Conservation (phyloP, 2,797 vertebrate genomes). For the Helarctos malayanus region DNA sequence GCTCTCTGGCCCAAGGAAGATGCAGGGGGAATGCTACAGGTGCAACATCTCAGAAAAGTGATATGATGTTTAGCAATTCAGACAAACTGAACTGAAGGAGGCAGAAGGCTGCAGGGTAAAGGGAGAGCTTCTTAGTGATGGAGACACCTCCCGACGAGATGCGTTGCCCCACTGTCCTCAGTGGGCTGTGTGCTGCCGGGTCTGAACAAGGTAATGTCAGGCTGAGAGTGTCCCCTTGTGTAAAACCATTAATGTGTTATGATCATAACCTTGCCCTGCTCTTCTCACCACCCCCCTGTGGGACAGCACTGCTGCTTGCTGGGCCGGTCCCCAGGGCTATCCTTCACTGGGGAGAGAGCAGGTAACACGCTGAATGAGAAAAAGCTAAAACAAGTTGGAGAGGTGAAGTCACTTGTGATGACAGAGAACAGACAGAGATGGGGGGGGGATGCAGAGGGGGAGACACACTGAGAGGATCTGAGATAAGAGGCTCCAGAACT, state of each 20-base stretch:
- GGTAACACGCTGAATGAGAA: background rate
- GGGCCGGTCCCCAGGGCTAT: too few relatives aligned
- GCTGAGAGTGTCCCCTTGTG: background rate
- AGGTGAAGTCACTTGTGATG: background rate
- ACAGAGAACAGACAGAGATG: background rate
- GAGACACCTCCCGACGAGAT: background rate
- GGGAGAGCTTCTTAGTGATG: background rate
- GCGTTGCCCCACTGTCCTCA: background rate
- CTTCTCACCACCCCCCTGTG: background rate
- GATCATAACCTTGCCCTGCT: accelerated
- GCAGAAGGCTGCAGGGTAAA: background rate
- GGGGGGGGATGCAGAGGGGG: background rate
- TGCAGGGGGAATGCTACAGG: accelerated
- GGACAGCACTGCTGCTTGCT: too few relatives aligned
- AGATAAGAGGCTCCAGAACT: background rate
- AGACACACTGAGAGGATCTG: background rate
- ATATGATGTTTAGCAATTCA: too few relatives aligned
- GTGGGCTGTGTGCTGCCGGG: background rate
- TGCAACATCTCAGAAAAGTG: background rate
- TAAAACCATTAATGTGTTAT: accelerated
- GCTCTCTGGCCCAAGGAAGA: background rate
- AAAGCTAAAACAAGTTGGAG: background rate
- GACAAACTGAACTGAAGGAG: background rate
- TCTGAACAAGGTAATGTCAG: background rate
- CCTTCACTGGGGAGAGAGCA: background rate